Conservation (phyloP, 2,888 invertebrate genomes). For the Linnaemya tessellans region DNA sequence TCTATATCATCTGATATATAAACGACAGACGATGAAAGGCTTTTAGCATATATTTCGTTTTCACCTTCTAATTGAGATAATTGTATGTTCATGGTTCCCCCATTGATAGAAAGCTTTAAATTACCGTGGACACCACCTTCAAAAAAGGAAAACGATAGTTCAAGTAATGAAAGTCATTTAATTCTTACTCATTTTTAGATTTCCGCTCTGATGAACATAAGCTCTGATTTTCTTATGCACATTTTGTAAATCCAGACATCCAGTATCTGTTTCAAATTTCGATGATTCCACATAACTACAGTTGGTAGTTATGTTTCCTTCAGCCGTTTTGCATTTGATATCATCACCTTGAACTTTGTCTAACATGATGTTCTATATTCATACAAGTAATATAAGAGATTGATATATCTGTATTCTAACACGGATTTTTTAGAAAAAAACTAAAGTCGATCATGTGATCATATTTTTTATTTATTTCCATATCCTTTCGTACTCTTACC, state of each 20-base stretch:
- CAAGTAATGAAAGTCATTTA: background rate
- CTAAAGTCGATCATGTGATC: background rate
- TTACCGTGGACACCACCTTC: conserved; percentile 82
- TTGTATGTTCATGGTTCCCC: conserved; percentile 80
- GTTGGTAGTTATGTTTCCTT: conserved; percentile 79
- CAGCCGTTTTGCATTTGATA: conserved; percentile 77
- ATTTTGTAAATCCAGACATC: conserved; percentile 79
- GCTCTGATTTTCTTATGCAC: conserved; percentile 80
- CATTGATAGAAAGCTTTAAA: conserved; percentile 78
- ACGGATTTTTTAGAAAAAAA: background rate
- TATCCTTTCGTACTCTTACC: conserved; percentile 68
- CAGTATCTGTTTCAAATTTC: conserved; percentile 80
- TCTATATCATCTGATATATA: conserved; percentile 82
- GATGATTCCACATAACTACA: conserved; percentile 81
- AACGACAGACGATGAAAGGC: conserved; percentile 77
- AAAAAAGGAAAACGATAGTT: background rate
- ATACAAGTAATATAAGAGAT: background rate
- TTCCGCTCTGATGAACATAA: conserved; percentile 78
- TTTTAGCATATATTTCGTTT: conserved; percentile 77
- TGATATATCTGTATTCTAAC: background rate
- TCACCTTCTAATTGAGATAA: conserved; percentile 81
- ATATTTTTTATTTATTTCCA: background rate
- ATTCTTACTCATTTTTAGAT: conserved; percentile 81
- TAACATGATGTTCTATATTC: conserved; percentile 77
- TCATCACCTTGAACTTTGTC: conserved; percentile 81